Evolutionary conservation across 2,113 vertebrate species (phyloP), one percentile per base, ranked within the genome.

Genomic region (Fregata magnificens): DNA sequence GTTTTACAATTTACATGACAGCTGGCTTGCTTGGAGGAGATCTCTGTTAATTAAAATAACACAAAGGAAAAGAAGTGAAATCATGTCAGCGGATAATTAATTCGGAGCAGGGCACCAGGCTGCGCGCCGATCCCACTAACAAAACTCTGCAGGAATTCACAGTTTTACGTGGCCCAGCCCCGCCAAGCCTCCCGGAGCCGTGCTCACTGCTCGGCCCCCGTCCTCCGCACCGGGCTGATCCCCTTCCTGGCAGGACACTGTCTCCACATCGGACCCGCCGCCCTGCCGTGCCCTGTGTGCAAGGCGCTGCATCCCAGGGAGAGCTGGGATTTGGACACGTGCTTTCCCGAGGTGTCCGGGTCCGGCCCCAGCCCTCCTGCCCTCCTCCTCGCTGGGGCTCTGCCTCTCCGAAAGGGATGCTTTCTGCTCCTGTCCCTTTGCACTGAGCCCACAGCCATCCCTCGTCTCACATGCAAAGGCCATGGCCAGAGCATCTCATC

Each of bases 1-100:
- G 97, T 97, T 97, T 98, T 98, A 98, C 98, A 97, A 98, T 97
- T 97, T 97, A 96, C 94, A 97, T 95, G 97, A 98, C 98, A 98
- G 98, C 98, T 98, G 98, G 97, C 95, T 98, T 96, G 98, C 98
- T 98, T 42, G 69, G 97, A 98, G 98, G 98, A 98, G 98, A 98
- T 97, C 98, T 98, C 97, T 88, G 97, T 98, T 98, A 98, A 98
- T 98, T 98, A 98, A 98, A 98, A 97, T 93, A 98, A 95, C 97
- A 98, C 93, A 97, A 98, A 98, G 95, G 96, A 95, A 98, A 94
- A 97, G 94, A 79, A 93, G 89, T 4, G 6, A 90, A 97, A 97
- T 97, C 91, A 82, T 98, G 97, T 98, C 97, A 97, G 97, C 32
- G 17, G 96, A 97, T 98, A 98, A 98, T 98, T 97, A 98, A 98